Base-by-base conservation (phyloP, 2,797 vertebrate genomes). In the Sebastes flavidus region DNA sequence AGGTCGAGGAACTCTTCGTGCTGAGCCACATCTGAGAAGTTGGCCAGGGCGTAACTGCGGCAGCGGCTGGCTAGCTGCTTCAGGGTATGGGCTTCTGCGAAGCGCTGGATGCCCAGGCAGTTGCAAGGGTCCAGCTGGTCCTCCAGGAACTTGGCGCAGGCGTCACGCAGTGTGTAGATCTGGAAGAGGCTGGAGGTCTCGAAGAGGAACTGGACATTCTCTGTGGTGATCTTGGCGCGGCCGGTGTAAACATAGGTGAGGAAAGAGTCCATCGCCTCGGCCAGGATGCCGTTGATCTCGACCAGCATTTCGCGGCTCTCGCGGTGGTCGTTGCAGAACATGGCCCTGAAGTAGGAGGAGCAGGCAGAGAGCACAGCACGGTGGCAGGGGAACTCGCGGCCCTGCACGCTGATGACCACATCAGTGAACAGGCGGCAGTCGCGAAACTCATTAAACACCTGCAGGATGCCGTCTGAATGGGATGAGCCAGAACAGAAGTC, bases 181-280 rank as follows among this genome's bases (percentile, higher is more conserved):
- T 99, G 99, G 92, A 99, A 99, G 81, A 99, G 97, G 77, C 96
- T 99, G 12, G 99, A 98, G 1, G 99, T 99, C 90, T 99, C 98
- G 13, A 99, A 99, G 69, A 99, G 96, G 86, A 98, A 99, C 83
- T 99, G 98, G 74, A 99, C 99, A 0, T 99, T 99, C 77, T 99
- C 98, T 0, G 98, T 98, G 2, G 98, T 99, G 93, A 99, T 99
- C 80, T 96, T 98, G 78, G 97, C 98, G 32, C 97, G 98, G 54
- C 98, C 99, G 0, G 98, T 99, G 92, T 99, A 99, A 32, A 99
- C 98, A 1, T 98, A 99, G 88, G 97, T 96, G 75, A 99, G 88
- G 92, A 99, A 99, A 83, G 97, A 97, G 91, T 99, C 98, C 98
- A 99, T 99, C 8, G 98, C 98, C 85, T 99, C 97, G 0, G 97